Evolutionary conservation across 1,140 invertebrate species (phyloP), one percentile per base, ranked within the genome.

Genomic region (Xylocopa sonorina): DNA sequence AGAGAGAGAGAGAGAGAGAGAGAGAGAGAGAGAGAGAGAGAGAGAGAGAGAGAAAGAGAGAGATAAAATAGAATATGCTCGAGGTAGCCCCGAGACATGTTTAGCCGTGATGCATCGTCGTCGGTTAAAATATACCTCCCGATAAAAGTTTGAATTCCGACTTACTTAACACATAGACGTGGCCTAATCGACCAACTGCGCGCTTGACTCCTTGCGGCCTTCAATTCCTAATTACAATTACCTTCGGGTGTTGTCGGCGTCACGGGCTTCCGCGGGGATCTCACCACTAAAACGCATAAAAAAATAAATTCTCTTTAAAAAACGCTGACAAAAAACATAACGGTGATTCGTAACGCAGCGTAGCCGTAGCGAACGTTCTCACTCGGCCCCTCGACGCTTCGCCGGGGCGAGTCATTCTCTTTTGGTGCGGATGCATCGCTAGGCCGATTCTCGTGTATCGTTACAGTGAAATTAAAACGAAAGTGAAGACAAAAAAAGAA

Each of bases 191-290:
- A 90, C 91, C 91, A 90, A 91, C 89, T 90, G 91, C 90, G 90
- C 89, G 88, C 88, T 92, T 87, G 86, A 92, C 89, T 92, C 91
- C 92, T 92, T 92, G 91, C 88, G 90, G 91, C 90, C 89, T 84
- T 92, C 92, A 92, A 92, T 91, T 93, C 92, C 91, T 93, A 93
- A 93, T 93, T 92, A 93, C 91, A 93, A 89, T 93, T 93, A 93
- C 93, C 93, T 93, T 93, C 91, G 89, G 92, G 89, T 92, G 92
- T 92, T 93, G 92, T 90, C 85, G 92, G 89, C 88, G 92, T 90
- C 88, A 92, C 88, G 82, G 88, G 87, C 91, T 93, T 93, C 92
- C 91, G 91, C 88, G 92, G 88, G 89, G 91, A 89, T 92, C 88
- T 92, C 92, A 93, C 90, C 90, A 90, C 93, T 93, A 93, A 93